These are phyloP conservation scores for Halocaridina rubra DNA, from an alignment of 2,888 invertebrate genomes.

Conservation along the genomic window DNA sequence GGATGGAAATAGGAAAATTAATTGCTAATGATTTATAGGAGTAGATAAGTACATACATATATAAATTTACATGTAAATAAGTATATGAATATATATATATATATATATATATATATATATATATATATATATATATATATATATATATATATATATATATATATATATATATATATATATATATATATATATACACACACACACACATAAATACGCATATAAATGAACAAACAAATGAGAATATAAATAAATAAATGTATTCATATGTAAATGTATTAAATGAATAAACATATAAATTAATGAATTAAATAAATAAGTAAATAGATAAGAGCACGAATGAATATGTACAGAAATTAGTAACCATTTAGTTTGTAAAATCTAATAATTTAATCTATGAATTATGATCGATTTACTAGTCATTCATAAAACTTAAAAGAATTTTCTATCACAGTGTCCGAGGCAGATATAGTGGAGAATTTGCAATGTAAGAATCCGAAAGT, in stretches of 20 bases:
- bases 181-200: neutral
- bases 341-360: no score
- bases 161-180: neutral
- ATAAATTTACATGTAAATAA: neutral
- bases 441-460: conserved; percentile 32
- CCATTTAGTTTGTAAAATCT: no score
- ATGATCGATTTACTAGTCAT: no score
- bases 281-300: no score
- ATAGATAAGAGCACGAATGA: no score
- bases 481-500: conserved; percentile 46
- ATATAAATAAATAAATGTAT: no score
- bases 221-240: neutral
- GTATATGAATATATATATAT: neutral
- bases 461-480: conserved; percentile 24
- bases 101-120: conserved; percentile 5
- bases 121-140: conserved; percentile 17
- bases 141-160: conserved; percentile 4
- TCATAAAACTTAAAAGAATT: no score
- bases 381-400: no score
- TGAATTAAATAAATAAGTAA: no score
- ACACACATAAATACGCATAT: neutral
- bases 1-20: conserved; percentile 12
- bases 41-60: conserved; percentile 10
- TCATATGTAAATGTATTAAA: no score
- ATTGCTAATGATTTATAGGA: neutral